phyloP scores from a whole-genome alignment of 2,888 invertebrate species.

The Cheilosia grossa region DNA sequence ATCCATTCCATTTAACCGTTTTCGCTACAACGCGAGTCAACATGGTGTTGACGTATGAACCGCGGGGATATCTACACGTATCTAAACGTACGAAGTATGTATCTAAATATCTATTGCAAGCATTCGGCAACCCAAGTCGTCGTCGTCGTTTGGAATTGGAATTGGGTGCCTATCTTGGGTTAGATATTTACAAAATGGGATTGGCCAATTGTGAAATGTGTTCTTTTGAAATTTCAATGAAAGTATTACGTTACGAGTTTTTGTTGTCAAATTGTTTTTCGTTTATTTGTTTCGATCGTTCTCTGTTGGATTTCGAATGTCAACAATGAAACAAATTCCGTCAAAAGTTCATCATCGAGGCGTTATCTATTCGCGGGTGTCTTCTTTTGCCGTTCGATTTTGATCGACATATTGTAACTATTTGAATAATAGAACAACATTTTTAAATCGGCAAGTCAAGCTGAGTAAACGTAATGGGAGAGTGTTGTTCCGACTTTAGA shows the following conservation, averaged over 20 bases:
- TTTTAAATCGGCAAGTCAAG: slow-evolving; percentile 3
- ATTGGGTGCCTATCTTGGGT: slow-evolving; percentile 66
- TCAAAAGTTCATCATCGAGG: slow-evolving; percentile 20
- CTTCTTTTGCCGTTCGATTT: slow-evolving; percentile 43
- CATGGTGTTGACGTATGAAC: slow-evolving; percentile 58
- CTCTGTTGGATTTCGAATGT: slow-evolving; percentile 51
- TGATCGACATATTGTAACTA: slow-evolving; percentile 45
- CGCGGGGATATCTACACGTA: slow-evolving; percentile 54
- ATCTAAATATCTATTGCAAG: slow-evolving; percentile 64
- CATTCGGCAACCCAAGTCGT: slow-evolving; percentile 47
- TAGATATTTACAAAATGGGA: slow-evolving; percentile 74
- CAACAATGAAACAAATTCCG: slow-evolving; percentile 52
- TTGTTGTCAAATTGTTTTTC: slow-evolving; percentile 37
- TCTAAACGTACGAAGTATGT: slow-evolving; percentile 47
- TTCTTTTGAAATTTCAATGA: slow-evolving; percentile 75
- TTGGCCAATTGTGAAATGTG: slow-evolving; percentile 73
- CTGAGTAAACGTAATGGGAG: slow-evolving; percentile 47
- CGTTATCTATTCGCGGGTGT: slow-evolving; percentile 10
- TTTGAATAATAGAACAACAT: slow-evolving; percentile 41
- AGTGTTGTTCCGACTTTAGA: neutral
- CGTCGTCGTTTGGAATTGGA: slow-evolving; percentile 65
- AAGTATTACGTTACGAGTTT: slow-evolving; percentile 69
- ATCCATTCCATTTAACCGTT: slow-evolving; percentile 66
- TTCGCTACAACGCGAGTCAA: slow-evolving; percentile 50
- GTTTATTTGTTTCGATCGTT: neutral